Base-by-base conservation (phyloP, 2,888 invertebrate genomes). In the Frankliniella fusca region DNA sequence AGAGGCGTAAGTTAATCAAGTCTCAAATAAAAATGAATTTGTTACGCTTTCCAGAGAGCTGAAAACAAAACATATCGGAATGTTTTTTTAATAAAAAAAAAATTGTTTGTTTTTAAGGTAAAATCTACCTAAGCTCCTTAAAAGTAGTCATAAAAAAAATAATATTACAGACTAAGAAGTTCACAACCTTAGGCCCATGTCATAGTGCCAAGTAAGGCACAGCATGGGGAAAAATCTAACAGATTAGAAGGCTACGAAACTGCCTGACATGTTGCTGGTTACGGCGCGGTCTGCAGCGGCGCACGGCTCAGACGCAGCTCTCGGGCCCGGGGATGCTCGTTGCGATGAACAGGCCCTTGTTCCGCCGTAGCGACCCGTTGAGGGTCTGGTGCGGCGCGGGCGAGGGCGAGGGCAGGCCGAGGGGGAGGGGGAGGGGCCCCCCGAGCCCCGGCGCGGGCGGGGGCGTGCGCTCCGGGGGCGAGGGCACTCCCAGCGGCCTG, bases 271-370 rank as follows among this genome's bases (percentile, higher is more conserved):
- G 12, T n/a, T 61, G 18, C 5, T n/a, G 18, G 5, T 61, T 18
- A n/a, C 15, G 15, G 61, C 0, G n/a, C 61, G n/a, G 15, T 61
- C 61, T 20, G 61, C 20, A 61, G 61, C 38, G 38, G 38, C 38
- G 38, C n/a, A n/a, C n/a, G n/a, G n/a, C 9, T 76, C 27, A 76
- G 9, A 76, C 70, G 27, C 70, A 76, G 70, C 70, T 76, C 70
- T 76, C 70, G 11, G 70, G 70, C 8, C 70, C 70, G 23, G 70
- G 70, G n/a, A 76, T 76, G 70, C 27, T 76, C 23, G 61, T 61
- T 0, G 61, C 61, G 61, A 27, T 76, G 70, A 76, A 76, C 70
- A 76, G 70, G 11, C 70, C 70, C 27, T 76, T 76, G 23, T 23
- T 76, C 27, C 70, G 23, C 27, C 70, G 23, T 9, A 76, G 70